A percentile compares a stretch with the other conserved stretches of the same genome.
Evolutionary conservation across 1,140 invertebrate genomes (phyloP).

Genomic region (Acromyrmex charruanus): DNA sequence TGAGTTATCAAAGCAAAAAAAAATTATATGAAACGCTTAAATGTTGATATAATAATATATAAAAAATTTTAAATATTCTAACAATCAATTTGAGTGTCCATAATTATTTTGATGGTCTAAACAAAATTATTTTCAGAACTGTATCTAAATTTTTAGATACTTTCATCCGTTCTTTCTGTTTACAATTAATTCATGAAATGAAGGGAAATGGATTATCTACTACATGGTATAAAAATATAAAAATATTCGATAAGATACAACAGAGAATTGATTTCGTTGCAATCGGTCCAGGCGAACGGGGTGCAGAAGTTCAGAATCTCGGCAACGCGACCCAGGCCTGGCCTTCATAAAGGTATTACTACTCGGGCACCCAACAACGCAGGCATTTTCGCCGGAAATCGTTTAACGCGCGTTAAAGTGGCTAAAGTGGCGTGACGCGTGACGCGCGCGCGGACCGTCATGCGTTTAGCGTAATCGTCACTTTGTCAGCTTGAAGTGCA

Average conservation of each 20-base stretch:
- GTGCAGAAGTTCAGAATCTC: neutral
- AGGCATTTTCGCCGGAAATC: conserved; percentile 85
- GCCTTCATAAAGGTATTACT: conserved; percentile 65
- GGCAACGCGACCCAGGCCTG: neutral
- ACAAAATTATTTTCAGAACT: too few species aligned
- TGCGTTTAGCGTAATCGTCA: conserved; percentile 84
- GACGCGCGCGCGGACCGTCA: conserved; percentile 85
- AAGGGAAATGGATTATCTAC: neutral
- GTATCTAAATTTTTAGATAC: too few species aligned
- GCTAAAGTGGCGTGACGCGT: conserved; percentile 85
- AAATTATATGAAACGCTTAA: too few species aligned
- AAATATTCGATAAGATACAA: neutral
- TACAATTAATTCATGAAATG: too few species aligned
- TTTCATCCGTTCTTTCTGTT: too few species aligned
- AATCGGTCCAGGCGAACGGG: neutral
- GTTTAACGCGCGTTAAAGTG: conserved; percentile 84
- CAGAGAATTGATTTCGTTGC: neutral
- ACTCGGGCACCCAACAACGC: conserved; percentile 67
- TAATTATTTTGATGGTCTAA: too few species aligned
- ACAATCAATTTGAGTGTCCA: too few species aligned
- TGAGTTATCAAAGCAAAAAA: too few species aligned
- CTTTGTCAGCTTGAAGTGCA: conserved; percentile 85
- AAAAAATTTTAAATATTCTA: too few species aligned
- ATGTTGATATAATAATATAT: too few species aligned
- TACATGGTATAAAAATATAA: neutral